Percentiles rank a stretch among this genome's conserved stretches.
Evolutionary conservation across 2,113 vertebrate genomes (phyloP).

Genomic region (Cheirogaleus medius): DNA sequence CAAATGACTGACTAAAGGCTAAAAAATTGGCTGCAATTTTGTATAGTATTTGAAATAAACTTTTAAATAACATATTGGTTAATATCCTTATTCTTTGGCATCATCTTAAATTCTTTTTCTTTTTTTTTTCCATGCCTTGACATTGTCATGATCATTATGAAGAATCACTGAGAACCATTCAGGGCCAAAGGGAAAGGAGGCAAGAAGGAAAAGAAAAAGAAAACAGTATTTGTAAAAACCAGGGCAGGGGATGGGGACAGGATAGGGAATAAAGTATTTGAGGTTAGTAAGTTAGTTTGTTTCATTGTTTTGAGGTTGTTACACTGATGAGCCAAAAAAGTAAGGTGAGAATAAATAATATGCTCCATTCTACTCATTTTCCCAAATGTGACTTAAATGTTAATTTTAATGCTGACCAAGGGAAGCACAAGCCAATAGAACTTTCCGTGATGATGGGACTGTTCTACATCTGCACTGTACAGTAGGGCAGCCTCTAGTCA

Average conservation of each 20-base stretch:
- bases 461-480: rapidly evolving
- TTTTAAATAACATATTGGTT: neutral
- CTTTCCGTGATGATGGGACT: neutral
- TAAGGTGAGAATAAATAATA: neutral
- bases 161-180: neutral
- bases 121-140: neutral
- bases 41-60: neutral
- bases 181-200: neutral
- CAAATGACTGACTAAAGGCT: neutral
- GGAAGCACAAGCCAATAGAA: neutral
- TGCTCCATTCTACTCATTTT: neutral
- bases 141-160: neutral
- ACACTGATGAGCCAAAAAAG: neutral
- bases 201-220: neutral
- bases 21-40: neutral
- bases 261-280: neutral
- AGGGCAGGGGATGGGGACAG: neutral
- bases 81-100: neutral
- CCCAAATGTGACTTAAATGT: neutral
- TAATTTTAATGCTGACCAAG: neutral
- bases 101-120: neutral
- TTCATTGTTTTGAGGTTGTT: neutral
- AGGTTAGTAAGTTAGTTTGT: neutral
- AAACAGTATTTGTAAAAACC: neutral
- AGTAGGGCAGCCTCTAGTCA: too few relatives aligned